Evolutionary conservation across 2,888 invertebrate genomes (phyloP).

Genomic region (Norana najaformis): DNA sequence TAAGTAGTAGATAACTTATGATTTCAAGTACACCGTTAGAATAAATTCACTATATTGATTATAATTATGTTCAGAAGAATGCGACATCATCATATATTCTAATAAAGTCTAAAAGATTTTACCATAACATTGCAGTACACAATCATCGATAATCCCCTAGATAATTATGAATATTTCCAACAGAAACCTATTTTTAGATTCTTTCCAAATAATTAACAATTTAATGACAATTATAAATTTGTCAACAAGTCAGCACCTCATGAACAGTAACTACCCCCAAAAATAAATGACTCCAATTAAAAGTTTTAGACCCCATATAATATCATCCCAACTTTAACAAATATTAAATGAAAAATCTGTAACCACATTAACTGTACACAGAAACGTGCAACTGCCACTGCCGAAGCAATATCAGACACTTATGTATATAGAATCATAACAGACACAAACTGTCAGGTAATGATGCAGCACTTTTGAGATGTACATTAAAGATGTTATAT

Average conservation of each 20-base stretch:
- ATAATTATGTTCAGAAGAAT: background rate
- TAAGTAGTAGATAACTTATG: background rate
- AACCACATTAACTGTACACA: background rate
- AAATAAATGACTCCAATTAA: background rate
- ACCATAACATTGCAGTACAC: background rate
- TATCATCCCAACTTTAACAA: background rate
- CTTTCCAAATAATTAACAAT: background rate
- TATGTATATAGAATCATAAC: background rate
- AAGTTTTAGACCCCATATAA: background rate
- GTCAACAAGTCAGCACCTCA: background rate
- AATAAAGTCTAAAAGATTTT: background rate
- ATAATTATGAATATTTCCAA: background rate
- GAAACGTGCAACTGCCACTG: background rate
- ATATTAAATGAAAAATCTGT: background rate
- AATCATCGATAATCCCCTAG: background rate
- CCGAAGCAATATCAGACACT: background rate
- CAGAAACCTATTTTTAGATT: background rate
- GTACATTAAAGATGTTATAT: no score
- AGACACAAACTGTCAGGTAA: background rate
- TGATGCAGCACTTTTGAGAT: no score
- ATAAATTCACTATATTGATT: no score
- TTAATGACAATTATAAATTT: background rate
- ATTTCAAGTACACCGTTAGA: background rate
- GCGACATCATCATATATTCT: background rate
- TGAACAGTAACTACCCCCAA: background rate